Evolutionary conservation across 2,797 vertebrate species (phyloP), one percentile per base, ranked within the genome.

Genomic region (Pangasius djambal): DNA sequence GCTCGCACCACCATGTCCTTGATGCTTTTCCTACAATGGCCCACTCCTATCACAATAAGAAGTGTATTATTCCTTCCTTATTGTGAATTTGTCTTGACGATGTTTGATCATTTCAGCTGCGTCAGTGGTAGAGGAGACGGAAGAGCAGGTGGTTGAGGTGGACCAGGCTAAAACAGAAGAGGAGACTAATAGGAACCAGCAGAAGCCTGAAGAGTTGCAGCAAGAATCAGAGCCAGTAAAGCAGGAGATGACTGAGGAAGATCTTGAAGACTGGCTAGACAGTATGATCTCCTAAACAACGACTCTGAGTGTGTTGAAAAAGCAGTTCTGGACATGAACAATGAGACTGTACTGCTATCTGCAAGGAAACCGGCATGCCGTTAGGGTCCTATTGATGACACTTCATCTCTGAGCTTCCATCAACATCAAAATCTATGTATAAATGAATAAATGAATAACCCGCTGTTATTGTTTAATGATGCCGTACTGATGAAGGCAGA

Each of bases 211-310:
- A 0, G 87, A 89, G 52, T 18, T 31, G 22, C 87, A 91, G 37
- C 75, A 87, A 0, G 67, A 90, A 84, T 18, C 92, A 40, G 88
- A 85, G 5, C 6, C 92, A 0, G 70, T 31, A n/a, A 95, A 85
- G 83, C 92, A 93, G 93, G 93, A 95, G 74, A 79, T 96, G 93
- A 96, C 95, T 0, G 96, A 97, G 87, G 95, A 96, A 77, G 98
- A 99, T 88, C 96, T 99, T 79, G 98, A 99, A 93, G 98, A 99
- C 72, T 99, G 98, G 98, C 92, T 99, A 72, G 98, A 99, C 95
- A 99, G 97, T 93, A 98, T 99, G 97, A 99, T 99, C 91, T 97
- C 95, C 78, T 97, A 94, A 96, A 87, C 31, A 22, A 87, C 40
- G 44, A 18, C 48, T 65, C 52, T 7, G n/a, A 78, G 61, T 16